Conservation (phyloP, 2,113 vertebrate genomes). For the Ceyx cyanopectus region DNA sequence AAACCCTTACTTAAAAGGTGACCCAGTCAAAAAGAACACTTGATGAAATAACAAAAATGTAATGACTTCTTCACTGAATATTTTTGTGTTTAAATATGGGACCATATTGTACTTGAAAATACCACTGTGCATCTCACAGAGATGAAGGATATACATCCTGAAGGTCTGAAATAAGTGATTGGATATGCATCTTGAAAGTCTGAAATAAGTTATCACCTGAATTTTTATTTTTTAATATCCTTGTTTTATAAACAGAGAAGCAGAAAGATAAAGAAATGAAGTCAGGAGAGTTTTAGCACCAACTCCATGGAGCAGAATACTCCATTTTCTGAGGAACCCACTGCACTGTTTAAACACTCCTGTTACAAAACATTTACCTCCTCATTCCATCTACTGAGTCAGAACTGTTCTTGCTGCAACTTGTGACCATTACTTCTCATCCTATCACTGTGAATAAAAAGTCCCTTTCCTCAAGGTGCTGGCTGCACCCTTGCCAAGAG, state of each 20-base stretch:
- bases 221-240: neutral
- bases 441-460: rapidly evolving
- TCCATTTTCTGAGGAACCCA: neutral
- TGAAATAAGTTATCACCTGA: neutral
- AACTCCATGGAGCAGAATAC: neutral
- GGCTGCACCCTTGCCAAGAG: neutral
- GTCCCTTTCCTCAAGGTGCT: neutral
- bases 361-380: rapidly evolving
- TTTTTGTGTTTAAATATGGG: neutral
- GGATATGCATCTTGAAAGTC: neutral
- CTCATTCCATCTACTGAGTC: neutral
- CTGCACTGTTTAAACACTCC: neutral
- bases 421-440: neutral
- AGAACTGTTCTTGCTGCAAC: neutral
- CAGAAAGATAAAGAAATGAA: neutral
- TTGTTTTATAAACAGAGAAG: neutral
- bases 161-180: neutral
- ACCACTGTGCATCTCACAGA: neutral
- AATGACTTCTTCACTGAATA: neutral
- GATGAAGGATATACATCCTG: neutral
- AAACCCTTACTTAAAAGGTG: neutral
- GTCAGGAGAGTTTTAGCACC: neutral
- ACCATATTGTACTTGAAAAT: neutral
- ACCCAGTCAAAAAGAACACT: neutral
- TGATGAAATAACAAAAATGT: neutral